Conservation (phyloP, 2,888 invertebrate genomes). For the Brachyptera putata region DNA sequence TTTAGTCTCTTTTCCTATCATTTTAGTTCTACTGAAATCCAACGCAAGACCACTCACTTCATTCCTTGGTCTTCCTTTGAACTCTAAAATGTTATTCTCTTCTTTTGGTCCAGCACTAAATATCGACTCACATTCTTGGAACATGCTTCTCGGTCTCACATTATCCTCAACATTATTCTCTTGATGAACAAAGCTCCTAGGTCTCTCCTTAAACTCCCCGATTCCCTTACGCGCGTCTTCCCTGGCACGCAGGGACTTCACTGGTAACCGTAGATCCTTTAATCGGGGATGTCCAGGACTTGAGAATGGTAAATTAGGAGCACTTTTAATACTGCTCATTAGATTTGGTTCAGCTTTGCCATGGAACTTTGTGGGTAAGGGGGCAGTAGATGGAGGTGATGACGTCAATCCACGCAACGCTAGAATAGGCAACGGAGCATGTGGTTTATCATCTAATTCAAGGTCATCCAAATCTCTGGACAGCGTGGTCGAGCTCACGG, state of each 20-base stretch:
- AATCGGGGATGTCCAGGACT: constrained; percentile 64
- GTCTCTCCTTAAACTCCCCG: constrained; percentile 65
- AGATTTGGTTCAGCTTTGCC: constrained; percentile 54
- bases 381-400: constrained; percentile 80
- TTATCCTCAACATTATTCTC: constrained; percentile 19
- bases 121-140: constrained; percentile 52
- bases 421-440: constrained; percentile 39
- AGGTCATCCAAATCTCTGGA: constrained; percentile 44
- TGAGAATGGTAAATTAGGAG: constrained; percentile 68
- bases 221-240: constrained; percentile 43
- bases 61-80: constrained; percentile 31
- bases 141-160: constrained; percentile 41
- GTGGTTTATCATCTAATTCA: constrained; percentile 42
- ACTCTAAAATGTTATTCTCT: constrained; percentile 29
- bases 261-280: constrained; percentile 68
- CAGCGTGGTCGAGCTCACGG: constrained; percentile 41
- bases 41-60: constrained; percentile 35
- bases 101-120: constrained; percentile 60
- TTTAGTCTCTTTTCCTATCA: constrained; percentile 47
- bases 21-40: constrained; percentile 34
- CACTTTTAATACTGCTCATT: constrained; percentile 76
- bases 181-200: constrained; percentile 39
- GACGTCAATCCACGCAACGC: constrained; percentile 71
- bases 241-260: constrained; percentile 62
- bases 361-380: constrained; percentile 74